Evolutionary conservation across 2,888 invertebrate species (phyloP), one percentile per base, ranked within the genome.

Genomic region (Julus scandinavius): DNA sequence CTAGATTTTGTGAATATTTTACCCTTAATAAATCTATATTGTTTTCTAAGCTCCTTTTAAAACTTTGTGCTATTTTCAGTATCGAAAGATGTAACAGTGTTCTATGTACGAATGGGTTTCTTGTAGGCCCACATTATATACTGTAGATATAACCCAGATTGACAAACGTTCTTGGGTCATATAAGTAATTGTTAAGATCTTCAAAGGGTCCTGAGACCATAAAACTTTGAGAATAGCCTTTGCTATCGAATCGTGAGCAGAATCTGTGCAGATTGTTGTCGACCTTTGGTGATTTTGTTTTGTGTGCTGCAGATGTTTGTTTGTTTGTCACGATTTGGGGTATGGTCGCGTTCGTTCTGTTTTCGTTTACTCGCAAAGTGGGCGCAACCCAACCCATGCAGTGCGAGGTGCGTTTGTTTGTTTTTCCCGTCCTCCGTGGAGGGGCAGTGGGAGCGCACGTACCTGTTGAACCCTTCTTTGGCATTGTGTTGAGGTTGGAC

Each of bases 381-480:
- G 38, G 20, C 83, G 4, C 58, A 17, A 58, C 58, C 58, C 58
- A 58, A 58, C 58, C 58, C 58, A 58, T 4, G 58, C 15, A 58
- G 49, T 49, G 49, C 49, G 58, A 58, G 58, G 58, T 58, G 58
- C 58, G 58, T 58, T 58, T 58, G 58, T 58, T 58, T 58, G 58
- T 15, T 58, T 83, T 83, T 9, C 83, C 38, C 41, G 38, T 41
- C 38, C 83, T 83, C 41, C 38, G 38, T 41, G 1, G 41, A 20
- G 83, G 86, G 58, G 88, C 63, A 89, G 89, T 87, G 87, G 89
- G 83, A 86, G 17, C 87, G 80, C 72, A 45, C 83, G 83, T 83
- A 72, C 83, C 87, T 83, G 87, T 45, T 85, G 87, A 87, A 84
- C 58, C 45, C 45, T 87, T 54, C 83, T 83, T 41, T 15, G 29